Conservation (phyloP, 1,140 invertebrate genomes). For the Anoplophora glabripennis region DNA sequence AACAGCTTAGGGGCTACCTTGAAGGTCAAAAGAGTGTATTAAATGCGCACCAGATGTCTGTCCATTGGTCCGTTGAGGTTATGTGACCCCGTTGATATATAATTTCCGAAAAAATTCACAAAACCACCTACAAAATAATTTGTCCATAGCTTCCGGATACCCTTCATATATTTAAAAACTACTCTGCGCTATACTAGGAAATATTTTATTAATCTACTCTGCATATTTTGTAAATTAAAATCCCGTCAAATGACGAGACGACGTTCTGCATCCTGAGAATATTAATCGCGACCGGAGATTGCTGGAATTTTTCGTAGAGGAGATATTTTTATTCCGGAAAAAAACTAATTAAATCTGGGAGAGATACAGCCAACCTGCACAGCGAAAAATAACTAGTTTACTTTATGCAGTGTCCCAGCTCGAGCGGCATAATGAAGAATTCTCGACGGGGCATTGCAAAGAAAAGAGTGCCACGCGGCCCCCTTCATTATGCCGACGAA, state of each 20-base stretch:
- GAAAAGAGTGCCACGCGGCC: conserved; percentile 14
- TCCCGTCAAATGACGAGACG: too few relatives aligned
- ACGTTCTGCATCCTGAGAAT: conserved; percentile 8
- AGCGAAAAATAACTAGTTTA: conserved; percentile 26
- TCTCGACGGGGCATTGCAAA: conserved; percentile 19
- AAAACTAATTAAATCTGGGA: conserved; percentile 25
- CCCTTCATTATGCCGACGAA: conserved; percentile 13
- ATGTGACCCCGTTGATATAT: too few relatives aligned
- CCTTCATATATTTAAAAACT: too few relatives aligned
- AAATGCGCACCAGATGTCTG: too few relatives aligned
- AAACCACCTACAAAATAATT: too few relatives aligned
- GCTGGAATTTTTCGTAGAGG: conserved; percentile 20
- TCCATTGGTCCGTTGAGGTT: too few relatives aligned
- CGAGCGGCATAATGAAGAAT: conserved; percentile 22
- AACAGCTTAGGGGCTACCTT: not conserved
- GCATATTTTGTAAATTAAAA: too few relatives aligned
- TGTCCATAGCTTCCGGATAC: too few relatives aligned
- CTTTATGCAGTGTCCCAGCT: conserved; percentile 26
- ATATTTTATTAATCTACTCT: too few relatives aligned
- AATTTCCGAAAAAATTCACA: too few relatives aligned
- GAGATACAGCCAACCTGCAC: conserved; percentile 18
- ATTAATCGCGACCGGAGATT: conserved; percentile 1
- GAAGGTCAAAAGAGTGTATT: too few relatives aligned
- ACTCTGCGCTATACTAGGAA: too few relatives aligned
- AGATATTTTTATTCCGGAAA: conserved; percentile 20